phyloP scores from a whole-genome alignment of 2,888 invertebrate species.

The Volucella zonaria region DNA sequence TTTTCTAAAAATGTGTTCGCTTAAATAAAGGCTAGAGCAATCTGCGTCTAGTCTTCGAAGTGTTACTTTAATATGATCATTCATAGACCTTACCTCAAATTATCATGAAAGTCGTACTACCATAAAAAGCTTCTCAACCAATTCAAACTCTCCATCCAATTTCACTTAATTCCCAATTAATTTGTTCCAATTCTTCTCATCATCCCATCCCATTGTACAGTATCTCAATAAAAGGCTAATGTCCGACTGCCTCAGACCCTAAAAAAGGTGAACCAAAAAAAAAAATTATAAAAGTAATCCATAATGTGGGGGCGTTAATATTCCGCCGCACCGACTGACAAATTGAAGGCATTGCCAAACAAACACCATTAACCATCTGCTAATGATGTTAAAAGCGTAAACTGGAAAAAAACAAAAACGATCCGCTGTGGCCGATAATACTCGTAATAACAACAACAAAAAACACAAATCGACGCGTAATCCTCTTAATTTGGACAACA shows the following conservation, averaged over 20 bases:
- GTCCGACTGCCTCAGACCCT: slow-evolving; percentile 6
- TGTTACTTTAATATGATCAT: no score
- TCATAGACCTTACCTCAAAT: no score
- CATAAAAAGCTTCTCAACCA: slow-evolving; percentile 36
- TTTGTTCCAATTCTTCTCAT: slow-evolving; percentile 31
- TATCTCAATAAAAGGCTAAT: slow-evolving; percentile 54
- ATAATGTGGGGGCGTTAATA: slow-evolving; percentile 64
- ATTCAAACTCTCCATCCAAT: slow-evolving; percentile 34
- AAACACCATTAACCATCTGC: slow-evolving; percentile 63
- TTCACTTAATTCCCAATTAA: slow-evolving; percentile 43
- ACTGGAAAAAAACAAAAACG: slow-evolving; percentile 25
- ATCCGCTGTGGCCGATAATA: slow-evolving; percentile 1
- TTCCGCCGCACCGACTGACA: slow-evolving; percentile 44
- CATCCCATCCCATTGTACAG: slow-evolving; percentile 12
- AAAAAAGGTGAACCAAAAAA: not conserved
- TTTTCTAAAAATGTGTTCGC: no score
- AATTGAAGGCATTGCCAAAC: slow-evolving; percentile 63
- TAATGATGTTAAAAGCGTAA: slow-evolving; percentile 70
- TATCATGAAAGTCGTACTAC: no score
- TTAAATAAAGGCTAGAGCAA: no score
- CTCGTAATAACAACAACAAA: slow-evolving; percentile 10
- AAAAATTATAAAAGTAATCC: slow-evolving; percentile 22
- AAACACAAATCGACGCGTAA: slow-evolving; percentile 58
- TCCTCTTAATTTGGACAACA: slow-evolving; percentile 72
- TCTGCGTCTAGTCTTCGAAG: no score